Evolutionary conservation across 2,888 invertebrate species (phyloP).

Genomic region (Andricus curvator): DNA sequence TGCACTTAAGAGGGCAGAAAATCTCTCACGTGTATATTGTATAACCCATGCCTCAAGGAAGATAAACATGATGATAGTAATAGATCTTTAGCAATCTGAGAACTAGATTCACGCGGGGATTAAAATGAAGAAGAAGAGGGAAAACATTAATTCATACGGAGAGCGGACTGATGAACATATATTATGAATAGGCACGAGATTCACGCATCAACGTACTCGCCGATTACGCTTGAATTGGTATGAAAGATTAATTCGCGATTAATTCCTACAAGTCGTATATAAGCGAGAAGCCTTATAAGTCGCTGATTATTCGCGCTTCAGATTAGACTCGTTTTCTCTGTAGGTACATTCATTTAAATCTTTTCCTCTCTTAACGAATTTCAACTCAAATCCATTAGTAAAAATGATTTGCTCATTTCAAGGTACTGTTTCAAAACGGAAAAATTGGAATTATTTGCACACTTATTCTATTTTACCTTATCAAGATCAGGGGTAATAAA

Average conservation of each 20-base stretch:
- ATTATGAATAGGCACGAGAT: conserved; percentile 23
- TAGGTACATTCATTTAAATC: too few species aligned
- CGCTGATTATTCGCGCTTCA: conserved; percentile 2
- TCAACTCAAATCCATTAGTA: too few species aligned
- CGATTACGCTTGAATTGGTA: conserved; percentile 12
- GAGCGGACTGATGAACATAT: conserved; percentile 19
- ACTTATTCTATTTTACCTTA: too few species aligned
- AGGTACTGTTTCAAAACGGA: too few species aligned
- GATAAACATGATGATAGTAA: conserved; percentile 28
- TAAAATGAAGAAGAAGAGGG: neutral
- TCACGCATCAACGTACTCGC: conserved; percentile 20
- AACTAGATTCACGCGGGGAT: conserved; percentile 7
- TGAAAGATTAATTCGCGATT: conserved; percentile 32
- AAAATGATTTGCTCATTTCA: too few species aligned
- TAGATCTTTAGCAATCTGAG: conserved; percentile 7
- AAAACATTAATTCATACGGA: conserved; percentile 20
- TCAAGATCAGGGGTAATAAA: too few species aligned
- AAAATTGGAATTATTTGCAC: too few species aligned
- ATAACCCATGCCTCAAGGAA: conserved; percentile 14
- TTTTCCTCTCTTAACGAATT: too few species aligned
- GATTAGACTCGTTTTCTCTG: too few species aligned
- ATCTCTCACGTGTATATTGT: neutral
- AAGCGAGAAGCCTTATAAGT: conserved; percentile 10
- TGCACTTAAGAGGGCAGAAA: conserved; percentile 6
- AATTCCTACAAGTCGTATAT: neutral